Conservation (phyloP, 2,888 invertebrate genomes). For the Ypsolopha scabrella region DNA sequence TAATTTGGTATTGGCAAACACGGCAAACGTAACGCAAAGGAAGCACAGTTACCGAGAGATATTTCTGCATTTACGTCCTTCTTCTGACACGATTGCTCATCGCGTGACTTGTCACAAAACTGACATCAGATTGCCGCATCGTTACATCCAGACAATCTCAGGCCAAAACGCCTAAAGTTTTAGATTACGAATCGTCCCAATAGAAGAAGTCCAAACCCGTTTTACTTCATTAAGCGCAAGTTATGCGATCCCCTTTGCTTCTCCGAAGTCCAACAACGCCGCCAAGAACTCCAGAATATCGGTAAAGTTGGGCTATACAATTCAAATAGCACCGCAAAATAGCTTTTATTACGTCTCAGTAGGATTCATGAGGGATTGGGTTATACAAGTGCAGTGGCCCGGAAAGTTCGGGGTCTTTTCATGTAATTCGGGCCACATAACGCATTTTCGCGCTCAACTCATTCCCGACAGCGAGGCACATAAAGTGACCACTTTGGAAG, state of each 20-base stretch:
- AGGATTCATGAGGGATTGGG: constrained; percentile 18
- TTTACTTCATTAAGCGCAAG: constrained; percentile 24
- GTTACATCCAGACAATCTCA: background rate
- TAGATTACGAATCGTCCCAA: background rate
- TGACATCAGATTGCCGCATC: background rate
- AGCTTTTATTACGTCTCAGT: background rate
- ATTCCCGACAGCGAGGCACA: background rate
- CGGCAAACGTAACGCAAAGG: too few species aligned
- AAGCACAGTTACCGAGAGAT: too few species aligned
- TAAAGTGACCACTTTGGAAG: background rate
- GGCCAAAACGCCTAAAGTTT: background rate
- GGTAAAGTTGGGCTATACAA: background rate
- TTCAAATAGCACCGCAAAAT: background rate
- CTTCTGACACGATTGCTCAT: background rate
- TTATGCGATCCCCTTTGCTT: constrained; percentile 16
- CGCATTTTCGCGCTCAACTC: constrained; percentile 16
- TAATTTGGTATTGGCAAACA: too few species aligned
- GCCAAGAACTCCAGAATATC: constrained; percentile 11
- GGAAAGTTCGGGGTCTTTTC: constrained; percentile 48
- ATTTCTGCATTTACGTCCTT: too few species aligned
- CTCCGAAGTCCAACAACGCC: constrained; percentile 20
- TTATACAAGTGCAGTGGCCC: constrained; percentile 50
- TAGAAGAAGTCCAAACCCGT: constrained; percentile 12
- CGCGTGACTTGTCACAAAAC: background rate
- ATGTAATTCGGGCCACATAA: constrained; percentile 45